Conservation (phyloP, 2,797 vertebrate genomes). For the Bovichtus variegatus region DNA sequence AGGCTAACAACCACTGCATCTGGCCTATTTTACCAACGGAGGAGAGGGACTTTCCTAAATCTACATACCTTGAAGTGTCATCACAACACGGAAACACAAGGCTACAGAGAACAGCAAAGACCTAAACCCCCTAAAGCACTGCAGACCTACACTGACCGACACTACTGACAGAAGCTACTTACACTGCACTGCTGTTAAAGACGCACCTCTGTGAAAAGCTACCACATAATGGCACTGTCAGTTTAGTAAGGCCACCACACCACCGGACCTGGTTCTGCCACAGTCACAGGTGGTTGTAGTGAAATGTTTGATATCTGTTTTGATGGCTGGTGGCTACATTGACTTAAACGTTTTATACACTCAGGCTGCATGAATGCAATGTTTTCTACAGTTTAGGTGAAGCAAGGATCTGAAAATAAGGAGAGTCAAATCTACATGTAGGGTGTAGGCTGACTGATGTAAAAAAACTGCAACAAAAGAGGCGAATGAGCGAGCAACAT, state of each 20-base stretch:
- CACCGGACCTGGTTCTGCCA: slow-evolving; percentile 41
- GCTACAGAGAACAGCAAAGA: slow-evolving; percentile 73
- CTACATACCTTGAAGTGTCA: slow-evolving; percentile 63
- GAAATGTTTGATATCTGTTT: slow-evolving; percentile 17
- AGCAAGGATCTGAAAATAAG: slow-evolving; percentile 13
- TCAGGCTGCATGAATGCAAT: slow-evolving; percentile 39
- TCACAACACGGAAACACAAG: slow-evolving; percentile 71
- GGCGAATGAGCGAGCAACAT: slow-evolving; percentile 8
- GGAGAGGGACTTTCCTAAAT: slow-evolving; percentile 53
- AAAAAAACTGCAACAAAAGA: slow-evolving; percentile 25
- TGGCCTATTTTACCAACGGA: slow-evolving; percentile 49
- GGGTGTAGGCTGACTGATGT: slow-evolving; percentile 22
- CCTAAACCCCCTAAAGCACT: slow-evolving; percentile 63
- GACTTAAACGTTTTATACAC: slow-evolving; percentile 43
- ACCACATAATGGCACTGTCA: slow-evolving; percentile 63
- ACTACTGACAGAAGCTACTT: slow-evolving; percentile 72
- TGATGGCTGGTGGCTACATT: slow-evolving; percentile 49
- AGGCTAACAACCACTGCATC: slow-evolving; percentile 50
- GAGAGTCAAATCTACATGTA: not conserved
- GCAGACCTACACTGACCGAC: slow-evolving; percentile 60
- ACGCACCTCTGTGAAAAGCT: slow-evolving; percentile 49
- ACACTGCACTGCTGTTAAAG: slow-evolving; percentile 64
- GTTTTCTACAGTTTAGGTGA: slow-evolving; percentile 51
- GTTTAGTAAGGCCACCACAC: slow-evolving; percentile 68
- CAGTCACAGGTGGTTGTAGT: slow-evolving; percentile 48